Evolutionary conservation across 2,888 invertebrate genomes (phyloP).

Genomic region (Philaethria dido): DNA sequence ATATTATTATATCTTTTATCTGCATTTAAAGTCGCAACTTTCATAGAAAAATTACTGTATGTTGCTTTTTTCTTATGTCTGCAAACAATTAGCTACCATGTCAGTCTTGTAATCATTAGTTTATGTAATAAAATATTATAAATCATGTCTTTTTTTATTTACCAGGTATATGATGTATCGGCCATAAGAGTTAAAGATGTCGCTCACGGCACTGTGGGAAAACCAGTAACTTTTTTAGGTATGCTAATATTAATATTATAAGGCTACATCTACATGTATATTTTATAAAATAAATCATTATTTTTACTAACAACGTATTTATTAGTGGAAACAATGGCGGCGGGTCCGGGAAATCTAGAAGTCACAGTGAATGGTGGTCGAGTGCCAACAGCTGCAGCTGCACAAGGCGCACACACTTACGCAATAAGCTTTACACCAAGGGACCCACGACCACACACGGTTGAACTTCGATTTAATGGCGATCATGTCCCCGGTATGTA

Average conservation of each 20-base stretch:
- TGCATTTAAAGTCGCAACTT: too few relatives aligned
- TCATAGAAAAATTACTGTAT: too few relatives aligned
- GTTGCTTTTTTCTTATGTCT: too few relatives aligned
- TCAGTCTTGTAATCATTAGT: too few relatives aligned
- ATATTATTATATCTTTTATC: too few relatives aligned
- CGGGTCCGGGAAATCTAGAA: slow-evolving; percentile 98
- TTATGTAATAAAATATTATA: background rate
- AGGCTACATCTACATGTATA: too few relatives aligned
- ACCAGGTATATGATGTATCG: slow-evolving; percentile 93
- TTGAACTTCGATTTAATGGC: slow-evolving; percentile 97
- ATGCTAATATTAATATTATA: slow-evolving; percentile 26
- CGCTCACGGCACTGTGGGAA: slow-evolving; percentile 93
- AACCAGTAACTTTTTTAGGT: slow-evolving; percentile 96
- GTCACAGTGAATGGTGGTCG: slow-evolving; percentile 99
- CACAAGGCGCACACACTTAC: slow-evolving; percentile 97
- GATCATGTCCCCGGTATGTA: slow-evolving; percentile 94
- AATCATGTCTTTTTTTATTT: slow-evolving; percentile 25
- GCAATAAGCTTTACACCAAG: slow-evolving; percentile 98
- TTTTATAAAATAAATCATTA: too few relatives aligned
- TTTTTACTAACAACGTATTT: background rate
- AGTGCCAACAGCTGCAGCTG: slow-evolving; percentile 98
- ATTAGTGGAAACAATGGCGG: slow-evolving; percentile 97
- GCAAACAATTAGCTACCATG: too few relatives aligned
- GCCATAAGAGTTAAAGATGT: slow-evolving; percentile 97
- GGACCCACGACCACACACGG: slow-evolving; percentile 94